A percentile compares a stretch with the other conserved stretches of the same genome.
phyloP scores from a whole-genome alignment of 2,113 vertebrate genomes.

The Sitta europaea region DNA sequence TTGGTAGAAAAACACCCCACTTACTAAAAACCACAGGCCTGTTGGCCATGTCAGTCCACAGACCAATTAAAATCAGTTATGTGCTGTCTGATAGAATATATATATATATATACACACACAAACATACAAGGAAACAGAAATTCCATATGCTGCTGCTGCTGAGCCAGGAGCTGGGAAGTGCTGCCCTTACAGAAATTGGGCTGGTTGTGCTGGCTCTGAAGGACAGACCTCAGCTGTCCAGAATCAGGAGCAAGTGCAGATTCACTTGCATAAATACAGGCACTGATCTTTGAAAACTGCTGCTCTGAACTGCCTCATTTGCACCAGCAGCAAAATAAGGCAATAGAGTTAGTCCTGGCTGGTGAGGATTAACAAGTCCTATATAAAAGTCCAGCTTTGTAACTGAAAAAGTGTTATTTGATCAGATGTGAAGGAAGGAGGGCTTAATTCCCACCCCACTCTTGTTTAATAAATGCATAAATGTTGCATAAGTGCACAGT shows the following conservation, averaged over 20 bases:
- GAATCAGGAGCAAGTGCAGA: not conserved
- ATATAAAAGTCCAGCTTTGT: not conserved
- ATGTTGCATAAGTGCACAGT: not conserved
- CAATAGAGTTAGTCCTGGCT: not conserved
- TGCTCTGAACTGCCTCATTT: not conserved
- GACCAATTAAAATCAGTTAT: not conserved
- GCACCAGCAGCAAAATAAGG: not conserved
- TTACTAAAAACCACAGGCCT: not conserved
- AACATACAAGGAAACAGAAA: not conserved
- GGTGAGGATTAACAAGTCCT: not conserved
- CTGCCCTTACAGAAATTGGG: not conserved
- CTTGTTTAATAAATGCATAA: not conserved
- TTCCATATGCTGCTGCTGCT: not conserved
- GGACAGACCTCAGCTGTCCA: not conserved
- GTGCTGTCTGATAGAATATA: not conserved
- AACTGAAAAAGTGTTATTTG: not conserved
- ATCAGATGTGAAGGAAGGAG: not conserved
- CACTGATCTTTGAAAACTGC: not conserved
- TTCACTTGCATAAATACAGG: not conserved
- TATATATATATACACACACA: too few species aligned
- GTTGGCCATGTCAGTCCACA: not conserved
- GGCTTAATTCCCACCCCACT: not conserved
- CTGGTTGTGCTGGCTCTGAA: not conserved
- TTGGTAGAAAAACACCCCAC: not conserved
- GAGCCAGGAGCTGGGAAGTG: not conserved